phyloP scores from a whole-genome alignment of 1,140 invertebrate species.

The Maconellicoccus hirsutus region DNA sequence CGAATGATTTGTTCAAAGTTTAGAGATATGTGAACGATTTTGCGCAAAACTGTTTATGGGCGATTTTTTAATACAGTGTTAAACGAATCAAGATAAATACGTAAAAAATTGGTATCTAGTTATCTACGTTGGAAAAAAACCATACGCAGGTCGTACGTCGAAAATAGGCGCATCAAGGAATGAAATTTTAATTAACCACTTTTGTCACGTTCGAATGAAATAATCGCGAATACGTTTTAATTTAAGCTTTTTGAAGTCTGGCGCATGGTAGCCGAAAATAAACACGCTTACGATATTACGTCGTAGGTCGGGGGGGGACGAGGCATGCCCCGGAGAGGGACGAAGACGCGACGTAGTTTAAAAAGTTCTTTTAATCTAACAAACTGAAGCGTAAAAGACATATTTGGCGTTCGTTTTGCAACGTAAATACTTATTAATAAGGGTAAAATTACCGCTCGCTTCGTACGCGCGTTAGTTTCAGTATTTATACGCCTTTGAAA shows the following conservation, averaged over 20 bases:
- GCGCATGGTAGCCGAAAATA: background rate
- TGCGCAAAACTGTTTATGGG: no score
- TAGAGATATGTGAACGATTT: no score
- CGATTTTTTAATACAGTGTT: no score
- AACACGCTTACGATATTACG: background rate
- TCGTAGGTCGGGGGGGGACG: no score
- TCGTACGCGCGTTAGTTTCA: background rate
- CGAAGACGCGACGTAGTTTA: background rate
- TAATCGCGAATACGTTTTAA: conserved; percentile 4
- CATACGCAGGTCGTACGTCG: background rate
- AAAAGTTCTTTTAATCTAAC: background rate
- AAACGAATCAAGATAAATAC: no score
- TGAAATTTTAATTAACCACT: conserved; percentile 1
- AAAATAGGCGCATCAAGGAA: background rate
- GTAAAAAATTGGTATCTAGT: no score
- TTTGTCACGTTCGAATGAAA: background rate
- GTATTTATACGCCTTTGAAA: background rate
- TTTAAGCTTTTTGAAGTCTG: background rate
- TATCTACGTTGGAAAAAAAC: no score
- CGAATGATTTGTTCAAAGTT: no score
- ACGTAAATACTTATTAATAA: conserved; percentile 10
- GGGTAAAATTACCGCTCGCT: background rate
- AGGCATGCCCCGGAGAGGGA: no score
- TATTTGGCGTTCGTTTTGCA: background rate
- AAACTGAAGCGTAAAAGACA: background rate